A percentile compares a stretch with the other conserved stretches of the same genome.
Evolutionary conservation across 2,888 invertebrate genomes (phyloP).

Genomic region (Spatulosminthurus flaviceps): DNA sequence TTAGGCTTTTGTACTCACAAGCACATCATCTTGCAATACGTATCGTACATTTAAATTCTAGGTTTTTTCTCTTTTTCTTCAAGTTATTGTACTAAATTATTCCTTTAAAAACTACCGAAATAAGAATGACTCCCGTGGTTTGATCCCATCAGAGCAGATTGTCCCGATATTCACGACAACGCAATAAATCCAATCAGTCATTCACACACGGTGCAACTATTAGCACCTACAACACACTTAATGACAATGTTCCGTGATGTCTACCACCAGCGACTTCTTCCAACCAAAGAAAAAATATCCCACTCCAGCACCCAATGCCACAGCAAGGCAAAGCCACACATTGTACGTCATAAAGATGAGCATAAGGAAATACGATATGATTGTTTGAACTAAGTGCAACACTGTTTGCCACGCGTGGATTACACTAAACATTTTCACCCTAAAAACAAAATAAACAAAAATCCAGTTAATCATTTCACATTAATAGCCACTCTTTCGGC

Average conservation of each 20-base stretch:
- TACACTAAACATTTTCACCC: slow-evolving; percentile 83
- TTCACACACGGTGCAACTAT: neutral
- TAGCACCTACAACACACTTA: neutral
- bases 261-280: slow-evolving; percentile 86
- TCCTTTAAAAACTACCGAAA: slow-evolving; percentile 5
- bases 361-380: slow-evolving; percentile 93
- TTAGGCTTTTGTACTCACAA: no score
- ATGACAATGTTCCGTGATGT: slow-evolving; percentile 73
- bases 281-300: slow-evolving; percentile 96
- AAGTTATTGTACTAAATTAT: neutral
- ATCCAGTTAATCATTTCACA: no score
- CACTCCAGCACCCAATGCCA: slow-evolving; percentile 85
- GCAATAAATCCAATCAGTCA: neutral
- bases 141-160: neutral
- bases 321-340: slow-evolving; percentile 89
- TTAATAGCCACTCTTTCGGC: no score
- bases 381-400: slow-evolving; percentile 88
- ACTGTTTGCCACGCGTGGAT: slow-evolving; percentile 87
- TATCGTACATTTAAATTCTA: neutral
- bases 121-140: slow-evolving; percentile 21
- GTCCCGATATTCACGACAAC: neutral
- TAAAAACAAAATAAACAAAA: slow-evolving; percentile 67
- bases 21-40: neutral
- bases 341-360: slow-evolving; percentile 98
- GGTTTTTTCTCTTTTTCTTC: neutral